A percentile compares a stretch with the other conserved stretches of the same genome.
phyloP scores from a whole-genome alignment of 2,797 vertebrate species.

The Tenualosa thibaudeaui region DNA sequence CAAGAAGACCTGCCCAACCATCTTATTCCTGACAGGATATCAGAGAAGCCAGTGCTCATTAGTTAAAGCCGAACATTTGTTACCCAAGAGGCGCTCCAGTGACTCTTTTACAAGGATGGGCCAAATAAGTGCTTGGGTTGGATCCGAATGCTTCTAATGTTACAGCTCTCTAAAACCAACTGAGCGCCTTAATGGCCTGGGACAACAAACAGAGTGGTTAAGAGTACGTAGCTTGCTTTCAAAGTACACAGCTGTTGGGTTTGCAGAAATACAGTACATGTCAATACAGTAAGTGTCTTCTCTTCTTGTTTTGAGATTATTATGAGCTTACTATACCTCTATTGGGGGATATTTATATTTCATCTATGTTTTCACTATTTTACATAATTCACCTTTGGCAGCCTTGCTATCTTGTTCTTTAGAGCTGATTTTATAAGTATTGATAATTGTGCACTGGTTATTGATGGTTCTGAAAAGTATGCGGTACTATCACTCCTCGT shows the following conservation, averaged over 20 bases:
- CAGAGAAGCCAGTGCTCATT: background rate
- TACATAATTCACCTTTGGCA: too few species aligned
- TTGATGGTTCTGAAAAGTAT: too few species aligned
- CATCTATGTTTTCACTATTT: too few species aligned
- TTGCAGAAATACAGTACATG: too few species aligned
- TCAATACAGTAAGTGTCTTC: too few species aligned
- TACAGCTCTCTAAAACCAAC: background rate
- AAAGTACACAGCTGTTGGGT: too few species aligned
- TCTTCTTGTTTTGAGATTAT: too few species aligned
- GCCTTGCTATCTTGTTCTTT: too few species aligned
- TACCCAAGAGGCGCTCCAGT: background rate
- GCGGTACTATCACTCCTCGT: background rate
- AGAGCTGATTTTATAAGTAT: too few species aligned
- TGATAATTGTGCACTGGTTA: too few species aligned
- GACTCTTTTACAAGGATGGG: background rate
- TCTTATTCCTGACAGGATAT: background rate
- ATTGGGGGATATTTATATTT: too few species aligned
- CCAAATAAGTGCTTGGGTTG: background rate
- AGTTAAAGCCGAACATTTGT: background rate
- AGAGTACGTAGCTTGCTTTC: background rate
- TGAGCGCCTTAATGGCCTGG: background rate
- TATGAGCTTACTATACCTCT: too few species aligned
- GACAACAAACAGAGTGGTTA: background rate
- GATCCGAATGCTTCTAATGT: background rate
- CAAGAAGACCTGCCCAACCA: background rate